Evolutionary conservation across 2,888 invertebrate genomes (phyloP).

Genomic region (Papilio gigon): DNA sequence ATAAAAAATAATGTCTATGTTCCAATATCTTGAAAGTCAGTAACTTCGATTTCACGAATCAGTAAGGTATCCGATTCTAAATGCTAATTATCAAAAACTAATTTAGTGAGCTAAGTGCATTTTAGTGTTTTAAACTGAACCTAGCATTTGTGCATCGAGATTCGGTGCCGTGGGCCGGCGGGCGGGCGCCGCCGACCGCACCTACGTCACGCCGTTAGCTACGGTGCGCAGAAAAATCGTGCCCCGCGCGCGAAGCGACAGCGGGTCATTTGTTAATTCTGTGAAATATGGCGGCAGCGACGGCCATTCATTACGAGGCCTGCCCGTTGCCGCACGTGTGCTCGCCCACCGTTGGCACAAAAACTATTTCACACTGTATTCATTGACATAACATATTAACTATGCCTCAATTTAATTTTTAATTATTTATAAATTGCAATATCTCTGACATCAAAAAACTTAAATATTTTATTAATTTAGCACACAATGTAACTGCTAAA

Average conservation of each 20-base stretch:
- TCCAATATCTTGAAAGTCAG: too few species aligned
- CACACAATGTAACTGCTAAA: too few species aligned
- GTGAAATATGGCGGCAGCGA: conserved; percentile 80
- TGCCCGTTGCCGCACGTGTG: conserved; percentile 79
- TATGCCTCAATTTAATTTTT: not conserved
- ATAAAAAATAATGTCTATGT: too few species aligned
- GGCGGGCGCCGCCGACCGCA: conserved; percentile 70
- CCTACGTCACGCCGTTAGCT: conserved; percentile 75
- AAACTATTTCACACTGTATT: conserved; percentile 7
- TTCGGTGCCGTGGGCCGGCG: conserved; percentile 20
- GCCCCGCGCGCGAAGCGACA: conserved; percentile 74
- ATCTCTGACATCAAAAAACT: too few species aligned
- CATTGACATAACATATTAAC: not conserved
- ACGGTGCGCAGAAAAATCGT: conserved; percentile 81
- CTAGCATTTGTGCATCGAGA: conserved; percentile 11
- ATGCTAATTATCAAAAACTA: not conserved
- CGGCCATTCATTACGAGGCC: conserved; percentile 80
- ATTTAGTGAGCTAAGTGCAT: conserved; percentile 29
- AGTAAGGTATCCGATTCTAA: not conserved
- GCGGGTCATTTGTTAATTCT: conserved; percentile 81
- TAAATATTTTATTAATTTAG: too few species aligned
- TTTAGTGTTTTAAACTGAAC: conserved; percentile 2
- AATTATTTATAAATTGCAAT: too few species aligned
- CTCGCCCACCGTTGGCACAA: conserved; percentile 61
- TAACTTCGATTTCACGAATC: not conserved